These are phyloP conservation scores for Caranx ignobilis DNA, from an alignment of 2,113 vertebrate species.

Conservation along the genomic window DNA sequence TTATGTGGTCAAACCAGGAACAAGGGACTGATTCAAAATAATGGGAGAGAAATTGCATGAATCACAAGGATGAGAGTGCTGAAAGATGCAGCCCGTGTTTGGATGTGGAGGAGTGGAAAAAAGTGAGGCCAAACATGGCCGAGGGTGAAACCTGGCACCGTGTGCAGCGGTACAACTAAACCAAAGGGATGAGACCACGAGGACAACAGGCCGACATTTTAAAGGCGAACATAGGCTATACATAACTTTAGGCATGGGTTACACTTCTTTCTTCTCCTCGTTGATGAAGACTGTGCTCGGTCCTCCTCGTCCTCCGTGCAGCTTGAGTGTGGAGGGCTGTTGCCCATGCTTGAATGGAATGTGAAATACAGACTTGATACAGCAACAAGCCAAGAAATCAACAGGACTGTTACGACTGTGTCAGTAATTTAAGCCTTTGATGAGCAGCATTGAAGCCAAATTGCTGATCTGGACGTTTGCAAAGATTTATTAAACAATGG, in stretches of 20 bases:
- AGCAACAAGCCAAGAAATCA: conserved; percentile 39
- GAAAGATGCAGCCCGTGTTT: conserved; percentile 40
- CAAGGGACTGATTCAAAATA: conserved; percentile 62
- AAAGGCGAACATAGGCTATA: neutral
- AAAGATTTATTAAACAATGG: conserved; percentile 19
- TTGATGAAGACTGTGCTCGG: conserved; percentile 24
- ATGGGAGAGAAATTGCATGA: conserved; percentile 43
- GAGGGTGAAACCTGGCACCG: conserved; percentile 1
- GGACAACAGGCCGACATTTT: neutral
- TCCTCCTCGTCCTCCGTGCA: conserved; percentile 29
- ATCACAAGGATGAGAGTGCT: conserved; percentile 47
- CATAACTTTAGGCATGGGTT: conserved; percentile 1
- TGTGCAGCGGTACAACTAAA: neutral
- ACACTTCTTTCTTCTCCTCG: neutral
- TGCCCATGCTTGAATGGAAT: conserved; percentile 58
- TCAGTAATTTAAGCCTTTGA: conserved; percentile 21
- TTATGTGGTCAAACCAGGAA: conserved; percentile 64
- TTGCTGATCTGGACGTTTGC: conserved; percentile 32
- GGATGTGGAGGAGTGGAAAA: conserved; percentile 23
- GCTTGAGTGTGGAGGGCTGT: neutral
- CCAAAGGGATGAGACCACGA: neutral
- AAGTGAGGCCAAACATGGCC: neutral
- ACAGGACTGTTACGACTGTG: conserved; percentile 20
- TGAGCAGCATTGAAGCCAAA: neutral
- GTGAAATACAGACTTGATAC: conserved; percentile 38